Conservation (phyloP, 2,113 vertebrate species). For the Psittacara wagleri region DNA sequence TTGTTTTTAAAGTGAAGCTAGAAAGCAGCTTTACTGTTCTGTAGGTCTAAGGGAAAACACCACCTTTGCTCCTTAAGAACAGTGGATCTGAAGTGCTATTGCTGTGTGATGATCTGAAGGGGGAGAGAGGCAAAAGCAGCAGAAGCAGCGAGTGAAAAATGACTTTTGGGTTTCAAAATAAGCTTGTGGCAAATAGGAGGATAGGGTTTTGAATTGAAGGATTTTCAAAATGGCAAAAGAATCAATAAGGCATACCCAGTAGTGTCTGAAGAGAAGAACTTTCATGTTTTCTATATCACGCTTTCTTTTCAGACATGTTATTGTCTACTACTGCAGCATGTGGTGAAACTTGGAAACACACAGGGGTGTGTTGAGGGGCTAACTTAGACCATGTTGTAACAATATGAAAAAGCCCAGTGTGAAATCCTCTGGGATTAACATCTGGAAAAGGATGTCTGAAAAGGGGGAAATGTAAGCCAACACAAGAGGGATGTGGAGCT, state of each 20-base stretch:
- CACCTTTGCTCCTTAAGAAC: not conserved
- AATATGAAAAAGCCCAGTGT: rapidly evolving
- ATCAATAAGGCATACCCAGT: not conserved
- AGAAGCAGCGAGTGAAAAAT: not conserved
- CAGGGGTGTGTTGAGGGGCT: not conserved
- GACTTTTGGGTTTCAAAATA: not conserved
- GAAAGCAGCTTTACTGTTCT: not conserved
- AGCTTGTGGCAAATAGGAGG: not conserved
- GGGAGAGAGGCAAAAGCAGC: not conserved
- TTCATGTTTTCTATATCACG: not conserved
- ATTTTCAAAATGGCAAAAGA: not conserved
- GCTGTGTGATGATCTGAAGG: not conserved
- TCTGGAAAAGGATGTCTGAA: not conserved
- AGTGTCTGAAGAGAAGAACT: not conserved
- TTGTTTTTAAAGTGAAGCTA: not conserved
- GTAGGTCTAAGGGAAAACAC: not conserved
- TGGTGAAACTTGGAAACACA: not conserved
- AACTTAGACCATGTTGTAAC: not conserved
- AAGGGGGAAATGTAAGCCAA: not conserved
- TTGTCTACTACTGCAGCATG: not conserved
- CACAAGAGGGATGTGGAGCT: not conserved
- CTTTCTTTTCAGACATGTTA: not conserved
- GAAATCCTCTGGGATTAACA: not conserved
- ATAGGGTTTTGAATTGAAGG: not conserved
- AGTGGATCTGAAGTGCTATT: not conserved